Evolutionary conservation across 2,797 vertebrate genomes (phyloP).

Genomic region (Tenualosa thibaudeaui): DNA sequence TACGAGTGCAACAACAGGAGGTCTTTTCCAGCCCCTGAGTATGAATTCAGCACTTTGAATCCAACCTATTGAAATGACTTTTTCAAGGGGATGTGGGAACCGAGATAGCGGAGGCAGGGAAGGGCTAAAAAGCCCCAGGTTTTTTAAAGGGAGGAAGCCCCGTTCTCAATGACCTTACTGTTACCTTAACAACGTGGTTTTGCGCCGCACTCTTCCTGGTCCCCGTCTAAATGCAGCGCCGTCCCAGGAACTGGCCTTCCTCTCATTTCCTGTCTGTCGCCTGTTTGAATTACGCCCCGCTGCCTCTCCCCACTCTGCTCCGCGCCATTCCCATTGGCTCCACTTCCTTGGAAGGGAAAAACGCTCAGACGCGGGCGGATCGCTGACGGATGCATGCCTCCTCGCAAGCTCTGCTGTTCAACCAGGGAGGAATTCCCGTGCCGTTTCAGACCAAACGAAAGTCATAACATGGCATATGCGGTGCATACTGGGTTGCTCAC

Average conservation of each 20-base stretch:
- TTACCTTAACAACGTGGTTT: conserved; percentile 84
- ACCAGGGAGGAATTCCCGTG: conserved; percentile 67
- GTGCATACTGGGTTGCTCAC: background rate
- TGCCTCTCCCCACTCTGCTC: conserved; percentile 59
- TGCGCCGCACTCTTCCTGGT: conserved; percentile 89
- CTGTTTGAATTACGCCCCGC: conserved; percentile 97
- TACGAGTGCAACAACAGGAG: conserved; percentile 66
- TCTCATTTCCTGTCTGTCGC: conserved; percentile 99
- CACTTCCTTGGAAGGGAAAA: conserved; percentile 79
- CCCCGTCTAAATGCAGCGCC: conserved; percentile 91
- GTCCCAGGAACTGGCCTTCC: conserved; percentile 92
- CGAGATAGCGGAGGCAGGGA: conserved; percentile 65
- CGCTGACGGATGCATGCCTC: conserved; percentile 81
- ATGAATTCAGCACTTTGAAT: conserved; percentile 72
- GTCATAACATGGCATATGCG: conserved; percentile 20
- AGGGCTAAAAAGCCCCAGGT: conserved; percentile 59
- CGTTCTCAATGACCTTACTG: conserved; percentile 95
- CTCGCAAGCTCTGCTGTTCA: conserved; percentile 69
- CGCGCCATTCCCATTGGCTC: conserved; percentile 51
- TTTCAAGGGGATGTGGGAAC: conserved; percentile 72
- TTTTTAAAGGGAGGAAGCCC: conserved; percentile 70
- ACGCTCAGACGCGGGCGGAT: conserved; percentile 73
- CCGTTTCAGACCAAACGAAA: conserved; percentile 24
- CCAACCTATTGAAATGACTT: conserved; percentile 72
- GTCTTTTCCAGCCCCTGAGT: conserved; percentile 64